These are phyloP conservation scores for Crocidura indochinensis DNA, from an alignment of 2,797 vertebrate species.

Conservation along the genomic window DNA sequence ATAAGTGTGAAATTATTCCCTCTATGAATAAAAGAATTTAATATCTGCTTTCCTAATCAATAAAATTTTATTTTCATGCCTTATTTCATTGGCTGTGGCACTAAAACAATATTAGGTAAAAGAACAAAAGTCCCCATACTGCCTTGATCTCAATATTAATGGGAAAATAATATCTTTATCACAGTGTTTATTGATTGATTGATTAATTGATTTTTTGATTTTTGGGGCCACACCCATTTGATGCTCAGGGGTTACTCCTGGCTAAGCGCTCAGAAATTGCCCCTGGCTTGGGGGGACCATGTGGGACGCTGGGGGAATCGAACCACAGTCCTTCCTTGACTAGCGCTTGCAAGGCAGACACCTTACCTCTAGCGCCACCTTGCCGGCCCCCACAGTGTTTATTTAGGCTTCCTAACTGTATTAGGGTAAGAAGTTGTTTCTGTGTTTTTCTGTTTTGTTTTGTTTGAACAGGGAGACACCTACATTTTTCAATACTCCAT, in stretches of 20 bases:
- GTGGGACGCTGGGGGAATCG: too few species aligned
- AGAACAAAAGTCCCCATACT: background rate
- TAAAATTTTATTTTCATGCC: background rate
- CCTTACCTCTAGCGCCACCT: too few species aligned
- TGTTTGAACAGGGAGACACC: background rate
- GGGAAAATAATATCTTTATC: background rate
- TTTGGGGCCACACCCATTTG: too few species aligned
- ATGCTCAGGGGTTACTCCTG: too few species aligned
- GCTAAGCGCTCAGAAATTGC: too few species aligned
- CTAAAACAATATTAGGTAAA: background rate
- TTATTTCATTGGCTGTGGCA: background rate
- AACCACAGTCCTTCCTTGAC: too few species aligned
- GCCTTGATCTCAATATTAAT: background rate
- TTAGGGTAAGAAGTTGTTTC: background rate
- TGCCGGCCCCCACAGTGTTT: background rate
- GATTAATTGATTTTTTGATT: too few species aligned
- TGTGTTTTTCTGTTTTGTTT: too few species aligned
- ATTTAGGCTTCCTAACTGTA: background rate
- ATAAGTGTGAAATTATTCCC: constrained; percentile 18
- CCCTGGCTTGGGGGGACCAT: too few species aligned
- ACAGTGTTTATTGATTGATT: background rate
- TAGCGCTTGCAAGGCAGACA: too few species aligned
- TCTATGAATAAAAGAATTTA: constrained; percentile 8
- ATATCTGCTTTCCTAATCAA: constrained; percentile 38
- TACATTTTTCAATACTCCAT: too few species aligned